Evolutionary conservation across 2,888 invertebrate genomes (phyloP), one percentile per base, ranked within the genome.

Genomic region (Sicus ferrugineus): DNA sequence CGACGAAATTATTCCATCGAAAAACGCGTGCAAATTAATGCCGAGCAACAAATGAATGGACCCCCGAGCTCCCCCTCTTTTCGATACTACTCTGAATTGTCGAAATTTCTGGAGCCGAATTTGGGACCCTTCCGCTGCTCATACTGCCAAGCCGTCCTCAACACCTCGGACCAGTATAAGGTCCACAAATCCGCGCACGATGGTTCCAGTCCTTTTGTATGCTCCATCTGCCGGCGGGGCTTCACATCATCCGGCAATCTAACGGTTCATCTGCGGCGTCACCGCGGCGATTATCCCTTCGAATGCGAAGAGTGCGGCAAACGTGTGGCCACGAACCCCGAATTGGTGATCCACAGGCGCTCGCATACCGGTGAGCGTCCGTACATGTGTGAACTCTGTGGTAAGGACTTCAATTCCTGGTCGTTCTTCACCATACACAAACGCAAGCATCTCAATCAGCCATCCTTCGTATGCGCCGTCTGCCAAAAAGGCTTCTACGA

Each of bases 401-500:
- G 78, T 46, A 82, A 81, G 69, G 77, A 80, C 9, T 81, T 81
- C 48, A 82, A 81, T 69, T 82, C 81, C 0, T 82, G 81, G 81
- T 82, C 81, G 1, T 81, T 82, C 74, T 81, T 79, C 50, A 77
- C 81, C 21, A 79, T 81, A 3, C 81, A 81, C 65, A 77, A 77
- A 0, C 78, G 82, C 6, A 76, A 77, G 3, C 81, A 81, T 64
- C 75, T 79, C 3, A 81, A 81, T 62, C 77, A 79, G 73, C 81
- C 82, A 0, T 79, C 80, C 31, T 82, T 81, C 69, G 79, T 78
- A 64, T 81, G 81, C 62, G 77, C 81, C 52, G 81, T 81, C 65
- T 81, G 81, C 65, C 77, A 80, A 14, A 81, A 82, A 64, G 77
- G 78, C 0, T 81, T 81, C 76, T 81, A 82, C 66, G 81, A 81